These are phyloP conservation scores for Drosophila ezoana DNA, from an alignment of 2,888 invertebrate species.

Conservation along the genomic window DNA sequence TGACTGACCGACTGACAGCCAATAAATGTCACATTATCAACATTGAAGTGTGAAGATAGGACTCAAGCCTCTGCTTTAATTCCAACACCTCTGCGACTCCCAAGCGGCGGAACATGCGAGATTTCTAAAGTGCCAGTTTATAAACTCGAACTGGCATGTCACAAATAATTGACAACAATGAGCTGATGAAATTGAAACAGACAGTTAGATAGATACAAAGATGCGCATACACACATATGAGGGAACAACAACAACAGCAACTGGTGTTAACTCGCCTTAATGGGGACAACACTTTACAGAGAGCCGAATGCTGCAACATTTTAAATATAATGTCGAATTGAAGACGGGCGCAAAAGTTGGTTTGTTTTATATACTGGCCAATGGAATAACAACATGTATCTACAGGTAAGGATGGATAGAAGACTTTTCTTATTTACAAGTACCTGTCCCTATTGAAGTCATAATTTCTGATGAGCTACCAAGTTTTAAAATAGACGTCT, in stretches of 20 bases:
- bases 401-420: too few species aligned
- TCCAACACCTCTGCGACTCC: slow-evolving; percentile 8
- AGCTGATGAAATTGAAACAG: slow-evolving; percentile 64
- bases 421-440: too few species aligned
- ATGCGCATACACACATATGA: neutral
- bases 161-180: slow-evolving; percentile 74
- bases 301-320: too few species aligned
- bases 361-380: too few species aligned
- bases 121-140: slow-evolving; percentile 69
- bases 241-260: neutral
- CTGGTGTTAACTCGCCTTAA: neutral
- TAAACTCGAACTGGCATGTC: slow-evolving; percentile 68
- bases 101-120: slow-evolving; percentile 14
- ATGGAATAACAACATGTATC: too few species aligned
- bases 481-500: too few species aligned
- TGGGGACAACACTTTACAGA: neutral
- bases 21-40: slow-evolving; percentile 73
- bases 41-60: slow-evolving; percentile 63
- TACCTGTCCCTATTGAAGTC: too few species aligned
- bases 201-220: slow-evolving; percentile 36
- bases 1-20: slow-evolving; percentile 58
- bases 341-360: too few species aligned
- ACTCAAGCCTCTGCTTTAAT: slow-evolving; percentile 33
- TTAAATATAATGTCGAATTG: too few species aligned
- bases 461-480: too few species aligned